Evolutionary conservation across 2,113 vertebrate genomes (phyloP).

Genomic region (Engystomops pustulosus): DNA sequence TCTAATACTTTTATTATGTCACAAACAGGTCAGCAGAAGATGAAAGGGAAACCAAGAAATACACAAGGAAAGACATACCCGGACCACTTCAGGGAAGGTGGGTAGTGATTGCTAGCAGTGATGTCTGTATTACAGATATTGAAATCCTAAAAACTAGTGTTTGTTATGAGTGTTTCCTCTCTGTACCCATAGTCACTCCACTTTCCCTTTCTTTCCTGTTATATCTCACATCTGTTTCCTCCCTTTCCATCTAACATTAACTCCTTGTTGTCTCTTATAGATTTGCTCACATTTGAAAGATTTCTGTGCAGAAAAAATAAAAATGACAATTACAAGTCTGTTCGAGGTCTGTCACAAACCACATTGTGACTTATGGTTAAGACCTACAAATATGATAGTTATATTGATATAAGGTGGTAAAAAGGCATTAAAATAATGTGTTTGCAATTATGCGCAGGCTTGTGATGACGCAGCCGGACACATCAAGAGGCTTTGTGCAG

Average conservation of each 20-base stretch:
- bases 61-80: conserved; percentile 84
- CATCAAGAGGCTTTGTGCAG: too few species aligned
- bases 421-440: too few species aligned
- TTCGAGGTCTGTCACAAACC: too few species aligned
- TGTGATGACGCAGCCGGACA: too few species aligned
- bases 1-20: not conserved
- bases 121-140: not conserved
- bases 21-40: conserved; percentile 75
- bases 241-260: not conserved
- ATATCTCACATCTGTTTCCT: not conserved
- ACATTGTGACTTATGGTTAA: too few species aligned
- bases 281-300: not conserved
- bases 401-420: too few species aligned
- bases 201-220: not conserved
- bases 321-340: too few species aligned
- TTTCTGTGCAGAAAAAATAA: not conserved
- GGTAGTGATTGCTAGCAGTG: conserved; percentile 35
- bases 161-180: not conserved
- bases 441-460: too few species aligned
- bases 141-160: not conserved
- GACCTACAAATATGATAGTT: too few species aligned
- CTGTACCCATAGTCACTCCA: not conserved
- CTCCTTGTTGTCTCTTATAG: not conserved
- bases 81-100: conserved; percentile 94
- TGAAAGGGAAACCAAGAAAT: conserved; percentile 76